Conservation (phyloP, 53 echinoderm and acorn worm species). For the Echinometra lucunter region DNA sequence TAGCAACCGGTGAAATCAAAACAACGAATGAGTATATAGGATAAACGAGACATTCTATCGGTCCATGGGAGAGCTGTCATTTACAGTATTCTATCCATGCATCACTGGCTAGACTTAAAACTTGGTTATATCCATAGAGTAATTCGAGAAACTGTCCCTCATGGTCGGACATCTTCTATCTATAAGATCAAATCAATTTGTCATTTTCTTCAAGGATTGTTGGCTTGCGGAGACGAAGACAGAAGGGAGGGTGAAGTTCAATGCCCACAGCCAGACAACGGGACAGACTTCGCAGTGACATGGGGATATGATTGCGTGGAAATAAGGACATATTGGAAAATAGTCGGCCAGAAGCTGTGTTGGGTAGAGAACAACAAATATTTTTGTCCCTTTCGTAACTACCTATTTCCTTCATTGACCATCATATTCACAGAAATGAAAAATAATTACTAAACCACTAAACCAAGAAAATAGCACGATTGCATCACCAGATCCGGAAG, state of each 20-base stretch:
- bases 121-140: background rate
- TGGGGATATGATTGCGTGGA: background rate
- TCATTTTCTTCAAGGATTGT: slow-evolving; percentile 16
- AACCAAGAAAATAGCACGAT: background rate
- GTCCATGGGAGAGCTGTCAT: slow-evolving; percentile 10
- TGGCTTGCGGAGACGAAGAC: background rate
- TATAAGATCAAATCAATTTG: slow-evolving; percentile 30
- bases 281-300: background rate
- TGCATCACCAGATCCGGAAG: background rate
- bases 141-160: background rate
- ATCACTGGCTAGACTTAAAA: slow-evolving; percentile 8
- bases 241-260: slow-evolving; percentile 42
- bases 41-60: background rate
- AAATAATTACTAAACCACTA: no score
- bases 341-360: background rate
- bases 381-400: background rate
- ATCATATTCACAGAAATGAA: background rate
- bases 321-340: background rate
- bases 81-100: background rate
- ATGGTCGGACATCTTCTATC: slow-evolving; percentile 31
- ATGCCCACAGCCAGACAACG: slow-evolving; percentile 6
- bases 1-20: background rate
- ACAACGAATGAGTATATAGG: background rate
- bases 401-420: background rate
- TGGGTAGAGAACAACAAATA: background rate